Base-by-base conservation (phyloP, 2,888 invertebrate genomes). In the Cremastinae sp. region DNA sequence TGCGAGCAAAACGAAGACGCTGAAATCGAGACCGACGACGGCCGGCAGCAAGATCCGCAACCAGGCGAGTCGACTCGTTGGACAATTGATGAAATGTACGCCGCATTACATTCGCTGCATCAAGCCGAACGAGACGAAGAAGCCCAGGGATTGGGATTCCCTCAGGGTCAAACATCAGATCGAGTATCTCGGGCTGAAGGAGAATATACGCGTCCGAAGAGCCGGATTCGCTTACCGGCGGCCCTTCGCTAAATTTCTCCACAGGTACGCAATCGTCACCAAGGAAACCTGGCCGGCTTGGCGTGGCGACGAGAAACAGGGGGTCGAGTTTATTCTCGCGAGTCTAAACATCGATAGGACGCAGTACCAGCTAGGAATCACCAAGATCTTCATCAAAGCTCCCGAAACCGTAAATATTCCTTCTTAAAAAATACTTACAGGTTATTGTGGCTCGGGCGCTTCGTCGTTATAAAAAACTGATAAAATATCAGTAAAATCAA, bases 41-140 rank as follows among this genome's bases (percentile, higher is more conserved):
- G 93, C 92, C 18, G 93, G 93, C 54, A 92, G 88, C 72, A 94
- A 94, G 88, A 94, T 94, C 80, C 91, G 92, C 84, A 92, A 90
- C 47, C 94, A 94, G 87, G 94, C 94, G 12, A 94, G 93, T 87
- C 90, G 91, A 74, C 89, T 94, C 66, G 93, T 94, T 7, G 92
- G 91, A 2, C 93, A 93, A 47, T 87, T 94, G 81, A 94, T 92
- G 92, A 91, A 91, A 82, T 93, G 94, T 84, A 92, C 93, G 2
- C 94, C 94, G 5, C 94, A 94, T 88, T 94, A 94, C 85, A 93
- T 94, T 75, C 90, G 94, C 78, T 94, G 94, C 85, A 93, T 94
- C 81, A 94, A 94, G 85, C 94, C 94, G 12, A 94, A 94, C 85
- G 94, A 94, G 85, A 93, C 93, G 16, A 94, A 94, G 86, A 91